Conservation (phyloP, 2,113 vertebrate genomes). For the Hypocryptadius cinnamomeus region DNA sequence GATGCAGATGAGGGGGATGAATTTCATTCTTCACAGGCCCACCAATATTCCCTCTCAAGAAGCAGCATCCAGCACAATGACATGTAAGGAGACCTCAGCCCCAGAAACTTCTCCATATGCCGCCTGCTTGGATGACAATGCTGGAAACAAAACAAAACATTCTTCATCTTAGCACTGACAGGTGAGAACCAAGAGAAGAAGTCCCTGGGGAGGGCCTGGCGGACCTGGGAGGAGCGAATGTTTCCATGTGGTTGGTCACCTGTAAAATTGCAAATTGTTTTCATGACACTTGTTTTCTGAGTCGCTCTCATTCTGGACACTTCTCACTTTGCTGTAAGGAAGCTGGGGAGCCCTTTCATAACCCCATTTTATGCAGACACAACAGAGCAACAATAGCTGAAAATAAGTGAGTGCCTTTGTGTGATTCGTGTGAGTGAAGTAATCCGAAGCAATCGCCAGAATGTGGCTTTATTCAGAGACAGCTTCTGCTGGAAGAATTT, state of each 20-base stretch:
- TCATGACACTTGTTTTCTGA: neutral
- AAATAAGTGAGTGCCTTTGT: neutral
- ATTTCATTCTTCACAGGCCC: neutral
- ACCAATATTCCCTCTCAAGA: neutral
- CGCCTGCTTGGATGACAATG: neutral
- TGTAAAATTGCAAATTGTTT: neutral
- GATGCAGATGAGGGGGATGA: neutral
- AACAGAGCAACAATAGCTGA: neutral
- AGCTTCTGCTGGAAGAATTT: neutral
- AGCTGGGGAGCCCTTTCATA: neutral
- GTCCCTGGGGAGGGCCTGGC: neutral
- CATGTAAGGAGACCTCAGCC: neutral
- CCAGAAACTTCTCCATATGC: rapidly evolving
- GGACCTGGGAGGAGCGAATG: rapidly evolving
- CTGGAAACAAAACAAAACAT: neutral
- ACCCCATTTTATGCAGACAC: neutral
- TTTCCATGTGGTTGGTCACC: neutral
- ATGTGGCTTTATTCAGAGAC: neutral
- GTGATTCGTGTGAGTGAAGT: neutral
- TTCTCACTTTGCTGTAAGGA: neutral
- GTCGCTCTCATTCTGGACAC: neutral
- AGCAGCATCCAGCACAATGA: neutral
- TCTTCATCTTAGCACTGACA: neutral
- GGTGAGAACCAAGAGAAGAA: neutral
- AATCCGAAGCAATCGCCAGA: neutral